Conservation (phyloP, 2,888 invertebrate genomes). For the Venustoraphidia nigricollis region DNA sequence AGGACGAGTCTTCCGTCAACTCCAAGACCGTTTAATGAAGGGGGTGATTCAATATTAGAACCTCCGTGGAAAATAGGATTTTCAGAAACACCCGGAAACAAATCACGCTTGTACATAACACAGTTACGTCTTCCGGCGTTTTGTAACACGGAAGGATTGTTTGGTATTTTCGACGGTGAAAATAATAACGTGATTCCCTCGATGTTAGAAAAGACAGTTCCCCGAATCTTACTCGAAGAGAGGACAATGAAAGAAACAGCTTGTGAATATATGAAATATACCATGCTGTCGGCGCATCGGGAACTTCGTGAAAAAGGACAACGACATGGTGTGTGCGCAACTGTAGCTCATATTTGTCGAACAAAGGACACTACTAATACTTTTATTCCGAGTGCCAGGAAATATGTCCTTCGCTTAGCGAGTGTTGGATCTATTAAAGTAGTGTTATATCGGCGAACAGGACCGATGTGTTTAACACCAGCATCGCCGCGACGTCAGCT, state of each 20-base stretch:
- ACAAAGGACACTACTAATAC: slow-evolving; percentile 38
- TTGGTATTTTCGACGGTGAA: slow-evolving; percentile 71
- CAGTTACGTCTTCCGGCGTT: slow-evolving; percentile 65
- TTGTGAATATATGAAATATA: slow-evolving; percentile 71
- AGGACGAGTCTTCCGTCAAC: slow-evolving; percentile 45
- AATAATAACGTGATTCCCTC: slow-evolving; percentile 52
- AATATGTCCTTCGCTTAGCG: slow-evolving; percentile 55
- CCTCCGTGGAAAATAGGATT: slow-evolving; percentile 70
- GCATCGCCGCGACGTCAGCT: slow-evolving; percentile 43
- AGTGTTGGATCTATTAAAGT: slow-evolving; percentile 63
- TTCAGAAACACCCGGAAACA: slow-evolving; percentile 66
- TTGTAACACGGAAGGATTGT: slow-evolving; percentile 65
- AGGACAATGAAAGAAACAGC: slow-evolving; percentile 66
- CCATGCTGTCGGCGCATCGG: slow-evolving; percentile 62
- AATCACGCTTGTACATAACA: slow-evolving; percentile 56
- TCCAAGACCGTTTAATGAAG: slow-evolving; percentile 32
- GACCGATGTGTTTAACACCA: slow-evolving; percentile 47
- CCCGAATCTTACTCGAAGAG: slow-evolving; percentile 66
- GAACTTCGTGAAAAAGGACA: slow-evolving; percentile 61
- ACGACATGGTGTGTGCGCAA: slow-evolving; percentile 54
- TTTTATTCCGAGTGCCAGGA: slow-evolving; percentile 42
- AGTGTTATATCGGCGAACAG: slow-evolving; percentile 48
- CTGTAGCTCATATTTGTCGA: slow-evolving; percentile 56
- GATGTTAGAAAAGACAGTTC: slow-evolving; percentile 57
- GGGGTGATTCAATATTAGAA: slow-evolving; percentile 39